A percentile compares a stretch with the other conserved stretches of the same genome.
Evolutionary conservation across 2,888 invertebrate genomes (phyloP).

Genomic region (Apodemia zela): DNA sequence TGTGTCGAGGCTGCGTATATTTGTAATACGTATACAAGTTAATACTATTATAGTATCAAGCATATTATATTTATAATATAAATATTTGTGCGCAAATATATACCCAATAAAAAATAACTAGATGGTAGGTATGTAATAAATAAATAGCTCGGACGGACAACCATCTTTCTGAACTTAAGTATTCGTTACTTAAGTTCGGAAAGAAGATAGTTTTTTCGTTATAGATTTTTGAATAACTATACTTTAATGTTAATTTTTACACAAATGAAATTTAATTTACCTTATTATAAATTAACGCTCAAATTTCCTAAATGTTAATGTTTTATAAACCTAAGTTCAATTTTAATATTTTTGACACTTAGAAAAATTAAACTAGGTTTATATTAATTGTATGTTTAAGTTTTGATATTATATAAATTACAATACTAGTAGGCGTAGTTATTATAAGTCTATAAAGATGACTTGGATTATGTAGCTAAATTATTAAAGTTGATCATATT

Average conservation of each 20-base stretch:
- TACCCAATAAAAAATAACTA: too few relatives aligned
- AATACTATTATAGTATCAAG: conserved; percentile 7
- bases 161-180: too few relatives aligned
- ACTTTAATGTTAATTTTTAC: too few relatives aligned
- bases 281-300: neutral
- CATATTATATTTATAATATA: neutral
- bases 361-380: neutral
- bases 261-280: neutral
- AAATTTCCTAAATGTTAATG: neutral
- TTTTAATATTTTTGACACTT: neutral
- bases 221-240: too few relatives aligned
- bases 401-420: neutral
- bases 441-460: neutral
- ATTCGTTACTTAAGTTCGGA: too few relatives aligned
- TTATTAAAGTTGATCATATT: neutral
- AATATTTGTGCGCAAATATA: too few relatives aligned
- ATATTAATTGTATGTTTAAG: neutral
- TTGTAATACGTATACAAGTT: conserved; percentile 22
- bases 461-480: neutral
- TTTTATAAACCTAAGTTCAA: neutral
- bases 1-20: conserved; percentile 67
- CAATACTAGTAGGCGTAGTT: neutral
- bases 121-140: neutral
- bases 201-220: too few relatives aligned
- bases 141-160: neutral